These are phyloP conservation scores for Aplocera efformata DNA, from an alignment of 2,888 invertebrate species.

Conservation along the genomic window DNA sequence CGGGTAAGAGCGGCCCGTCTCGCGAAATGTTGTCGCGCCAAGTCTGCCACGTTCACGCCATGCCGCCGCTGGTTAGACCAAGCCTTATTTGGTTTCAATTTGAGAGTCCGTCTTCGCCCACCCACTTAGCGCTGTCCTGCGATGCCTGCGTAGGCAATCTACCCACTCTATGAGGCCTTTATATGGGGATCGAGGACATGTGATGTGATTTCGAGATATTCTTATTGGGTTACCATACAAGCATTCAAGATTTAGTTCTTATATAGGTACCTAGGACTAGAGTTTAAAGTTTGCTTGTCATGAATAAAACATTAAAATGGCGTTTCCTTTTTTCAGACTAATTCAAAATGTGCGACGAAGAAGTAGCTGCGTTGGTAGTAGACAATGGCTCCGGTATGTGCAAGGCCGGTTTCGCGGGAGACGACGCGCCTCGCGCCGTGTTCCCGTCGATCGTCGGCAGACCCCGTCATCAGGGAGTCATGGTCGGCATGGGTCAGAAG, in stretches of 20 bases:
- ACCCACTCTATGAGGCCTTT: constrained; percentile 50
- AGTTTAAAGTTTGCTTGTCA: constrained; percentile 23
- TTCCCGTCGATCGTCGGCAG: constrained; percentile 98
- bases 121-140: constrained; percentile 53
- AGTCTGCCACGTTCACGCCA: constrained; percentile 65
- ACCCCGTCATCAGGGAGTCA: constrained; percentile 88
- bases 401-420: constrained; percentile 98
- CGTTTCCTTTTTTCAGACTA: constrained; percentile 56
- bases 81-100: constrained; percentile 68
- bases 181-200: constrained; percentile 38
- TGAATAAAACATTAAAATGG: background rate
- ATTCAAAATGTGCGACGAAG: constrained; percentile 79
- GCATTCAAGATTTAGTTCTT: too few species aligned
- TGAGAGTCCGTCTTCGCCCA: constrained; percentile 45
- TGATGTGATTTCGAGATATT: constrained; percentile 9
- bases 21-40: constrained; percentile 46
- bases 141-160: constrained; percentile 52
- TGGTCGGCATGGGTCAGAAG: constrained; percentile 99
- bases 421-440: constrained; percentile 96
- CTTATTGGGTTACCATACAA: constrained; percentile 1
- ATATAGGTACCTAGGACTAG: too few species aligned
- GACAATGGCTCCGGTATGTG: constrained; percentile 99
- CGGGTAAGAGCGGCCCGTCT: constrained; percentile 41
- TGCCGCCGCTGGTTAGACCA: constrained; percentile 43
- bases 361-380: constrained; percentile 95